phyloP scores from a whole-genome alignment of 2,888 invertebrate species.

The Andrena praecox region DNA sequence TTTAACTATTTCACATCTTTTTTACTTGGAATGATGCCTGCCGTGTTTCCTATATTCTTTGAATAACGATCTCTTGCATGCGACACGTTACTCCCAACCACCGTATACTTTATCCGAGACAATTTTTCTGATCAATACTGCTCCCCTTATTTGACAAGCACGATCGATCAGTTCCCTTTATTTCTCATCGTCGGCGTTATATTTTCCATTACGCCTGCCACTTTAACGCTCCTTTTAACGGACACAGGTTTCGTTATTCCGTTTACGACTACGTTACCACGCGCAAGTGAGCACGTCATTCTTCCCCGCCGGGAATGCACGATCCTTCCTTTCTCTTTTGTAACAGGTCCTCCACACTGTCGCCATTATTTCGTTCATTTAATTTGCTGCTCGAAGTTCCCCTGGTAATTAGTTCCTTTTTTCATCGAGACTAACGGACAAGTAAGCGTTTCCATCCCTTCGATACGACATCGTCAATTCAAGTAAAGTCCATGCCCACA shows the following conservation, averaged over 20 bases:
- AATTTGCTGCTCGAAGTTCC: constrained; percentile 41
- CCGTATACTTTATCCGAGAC: constrained; percentile 31
- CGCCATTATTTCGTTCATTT: constrained; percentile 13
- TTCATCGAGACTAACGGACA: constrained; percentile 39
- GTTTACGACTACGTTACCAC: constrained; percentile 3
- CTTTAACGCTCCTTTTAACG: neutral
- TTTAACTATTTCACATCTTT: constrained; percentile 59
- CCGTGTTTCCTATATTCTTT: constrained; percentile 56
- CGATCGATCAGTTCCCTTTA: constrained; percentile 3
- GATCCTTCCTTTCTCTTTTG: neutral
- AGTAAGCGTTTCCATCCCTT: constrained; percentile 45
- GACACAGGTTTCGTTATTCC: neutral
- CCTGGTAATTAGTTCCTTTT: constrained; percentile 41
- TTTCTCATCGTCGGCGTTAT: neutral
- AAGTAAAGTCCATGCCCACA: constrained; percentile 66
- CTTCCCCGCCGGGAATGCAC: constrained; percentile 4
- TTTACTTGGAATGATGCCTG: constrained; percentile 72
- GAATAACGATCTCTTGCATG: constrained; percentile 51
- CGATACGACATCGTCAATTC: constrained; percentile 74
- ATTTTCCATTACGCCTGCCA: constrained; percentile 17
- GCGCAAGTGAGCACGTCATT: constrained; percentile 40
- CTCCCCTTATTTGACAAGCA: neutral
- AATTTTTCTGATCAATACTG: neutral
- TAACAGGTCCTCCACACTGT: constrained; percentile 4
- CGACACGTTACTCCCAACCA: constrained; percentile 28